phyloP scores from a whole-genome alignment of 2,113 vertebrate species.

The Baryphthengus martii region DNA sequence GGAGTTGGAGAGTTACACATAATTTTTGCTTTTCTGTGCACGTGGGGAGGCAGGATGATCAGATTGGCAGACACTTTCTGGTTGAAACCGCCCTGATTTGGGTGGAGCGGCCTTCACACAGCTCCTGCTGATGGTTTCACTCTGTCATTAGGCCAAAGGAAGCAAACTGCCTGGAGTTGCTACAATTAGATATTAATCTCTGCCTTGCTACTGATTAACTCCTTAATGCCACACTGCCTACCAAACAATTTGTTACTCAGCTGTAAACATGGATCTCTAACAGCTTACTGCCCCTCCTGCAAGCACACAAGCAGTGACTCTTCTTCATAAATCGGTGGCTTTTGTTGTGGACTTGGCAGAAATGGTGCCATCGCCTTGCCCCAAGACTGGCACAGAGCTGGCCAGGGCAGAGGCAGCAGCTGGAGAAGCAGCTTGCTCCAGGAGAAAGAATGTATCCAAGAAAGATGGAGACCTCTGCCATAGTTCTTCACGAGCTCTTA shows the following conservation, averaged over 20 bases:
- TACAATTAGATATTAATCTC: background rate
- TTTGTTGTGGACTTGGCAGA: background rate
- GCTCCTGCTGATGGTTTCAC: background rate
- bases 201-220: conserved; percentile 31
- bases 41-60: fast-evolving
- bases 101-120: conserved; percentile 4
- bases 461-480: background rate
- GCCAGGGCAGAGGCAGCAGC: background rate
- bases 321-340: background rate
- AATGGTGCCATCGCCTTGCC: background rate
- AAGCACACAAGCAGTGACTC: fast-evolving
- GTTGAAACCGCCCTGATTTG: background rate
- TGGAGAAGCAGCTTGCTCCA: background rate
- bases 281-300: background rate
- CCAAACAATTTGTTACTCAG: background rate
- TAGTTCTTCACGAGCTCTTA: background rate
- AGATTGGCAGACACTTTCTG: background rate
- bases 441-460: background rate
- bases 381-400: background rate
- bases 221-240: background rate
- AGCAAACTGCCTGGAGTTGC: background rate
- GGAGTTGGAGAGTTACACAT: background rate
- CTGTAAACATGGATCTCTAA: background rate
- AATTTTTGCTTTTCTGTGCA: background rate
- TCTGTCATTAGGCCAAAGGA: background rate